A percentile compares a stretch with the other conserved stretches of the same genome.
Evolutionary conservation across 2,113 vertebrate species (phyloP).

Genomic region (Alligator mississippiensis): DNA sequence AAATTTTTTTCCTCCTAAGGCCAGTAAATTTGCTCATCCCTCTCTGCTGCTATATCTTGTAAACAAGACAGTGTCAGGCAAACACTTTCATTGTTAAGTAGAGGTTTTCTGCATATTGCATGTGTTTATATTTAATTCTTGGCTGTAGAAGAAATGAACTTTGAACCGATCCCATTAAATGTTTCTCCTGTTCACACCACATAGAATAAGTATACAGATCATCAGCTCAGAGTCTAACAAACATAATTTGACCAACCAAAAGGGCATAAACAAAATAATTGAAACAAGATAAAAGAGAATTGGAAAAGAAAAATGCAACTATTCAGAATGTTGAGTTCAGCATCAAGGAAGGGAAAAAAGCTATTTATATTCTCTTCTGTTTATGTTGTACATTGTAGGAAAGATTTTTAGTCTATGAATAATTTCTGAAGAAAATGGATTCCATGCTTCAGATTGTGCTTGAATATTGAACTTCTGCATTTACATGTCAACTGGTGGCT

Average conservation of each 20-base stretch:
- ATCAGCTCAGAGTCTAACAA: constrained; percentile 16
- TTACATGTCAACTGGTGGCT: neutral
- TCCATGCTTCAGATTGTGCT: neutral
- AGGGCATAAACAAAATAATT: constrained; percentile 52
- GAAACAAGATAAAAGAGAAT: constrained; percentile 54
- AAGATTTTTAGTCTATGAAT: neutral
- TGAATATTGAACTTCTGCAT: neutral
- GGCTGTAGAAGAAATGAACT: neutral
- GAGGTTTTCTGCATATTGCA: neutral
- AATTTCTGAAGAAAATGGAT: neutral
- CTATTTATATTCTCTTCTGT: neutral
- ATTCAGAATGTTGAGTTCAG: neutral
- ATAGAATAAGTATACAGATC: constrained; percentile 13
- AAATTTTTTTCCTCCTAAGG: neutral
- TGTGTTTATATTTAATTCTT: neutral
- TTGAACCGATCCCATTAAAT: neutral
- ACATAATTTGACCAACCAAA: constrained; percentile 20
- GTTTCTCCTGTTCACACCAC: neutral
- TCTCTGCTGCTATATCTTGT: neutral
- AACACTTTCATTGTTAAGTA: neutral
- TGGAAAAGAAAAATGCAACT: constrained; percentile 18
- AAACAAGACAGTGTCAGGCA: neutral
- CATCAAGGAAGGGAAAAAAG: neutral
- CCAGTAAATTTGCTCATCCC: neutral
- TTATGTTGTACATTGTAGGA: neutral